These are phyloP conservation scores for Pangasius krempfi DNA, from an alignment of 2,797 vertebrate genomes.

Conservation along the genomic window DNA sequence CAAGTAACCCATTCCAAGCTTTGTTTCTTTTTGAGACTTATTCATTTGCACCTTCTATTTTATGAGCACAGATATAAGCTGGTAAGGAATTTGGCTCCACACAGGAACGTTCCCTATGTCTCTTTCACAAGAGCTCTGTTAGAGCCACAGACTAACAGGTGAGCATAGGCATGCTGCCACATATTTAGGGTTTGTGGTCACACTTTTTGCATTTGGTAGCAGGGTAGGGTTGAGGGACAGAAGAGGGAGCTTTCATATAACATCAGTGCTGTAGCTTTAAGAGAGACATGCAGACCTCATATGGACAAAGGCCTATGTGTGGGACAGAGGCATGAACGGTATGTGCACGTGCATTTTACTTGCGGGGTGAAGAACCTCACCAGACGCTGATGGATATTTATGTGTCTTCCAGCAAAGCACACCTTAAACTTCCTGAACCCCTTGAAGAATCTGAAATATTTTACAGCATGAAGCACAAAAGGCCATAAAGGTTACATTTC, in stretches of 20 bases:
- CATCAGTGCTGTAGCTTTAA: slow-evolving; percentile 55
- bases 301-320: slow-evolving; percentile 31
- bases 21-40: slow-evolving; percentile 20
- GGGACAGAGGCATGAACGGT: slow-evolving; percentile 37
- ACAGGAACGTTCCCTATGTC: slow-evolving; percentile 61
- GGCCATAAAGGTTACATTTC: slow-evolving; percentile 49
- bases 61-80: slow-evolving; percentile 28
- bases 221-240: neutral
- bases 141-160: slow-evolving; percentile 64
- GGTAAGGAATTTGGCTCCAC: slow-evolving; percentile 22
- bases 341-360: slow-evolving; percentile 41
- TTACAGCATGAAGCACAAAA: slow-evolving; percentile 27
- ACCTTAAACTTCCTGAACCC: slow-evolving; percentile 21
- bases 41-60: slow-evolving; percentile 8
- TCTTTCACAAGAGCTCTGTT: slow-evolving; percentile 58
- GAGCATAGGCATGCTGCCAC: slow-evolving; percentile 56
- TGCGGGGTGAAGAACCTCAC: neutral
- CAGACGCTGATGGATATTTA: slow-evolving; percentile 39
- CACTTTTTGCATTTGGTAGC: slow-evolving; percentile 51
- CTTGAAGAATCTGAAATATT: slow-evolving; percentile 52
- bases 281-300: slow-evolving; percentile 21
- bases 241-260: slow-evolving; percentile 53
- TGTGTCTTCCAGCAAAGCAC: slow-evolving; percentile 36
- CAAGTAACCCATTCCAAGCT: neutral
- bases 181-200: slow-evolving; percentile 62